phyloP scores from a whole-genome alignment of 2,113 vertebrate species.

The Numida meleagris region DNA sequence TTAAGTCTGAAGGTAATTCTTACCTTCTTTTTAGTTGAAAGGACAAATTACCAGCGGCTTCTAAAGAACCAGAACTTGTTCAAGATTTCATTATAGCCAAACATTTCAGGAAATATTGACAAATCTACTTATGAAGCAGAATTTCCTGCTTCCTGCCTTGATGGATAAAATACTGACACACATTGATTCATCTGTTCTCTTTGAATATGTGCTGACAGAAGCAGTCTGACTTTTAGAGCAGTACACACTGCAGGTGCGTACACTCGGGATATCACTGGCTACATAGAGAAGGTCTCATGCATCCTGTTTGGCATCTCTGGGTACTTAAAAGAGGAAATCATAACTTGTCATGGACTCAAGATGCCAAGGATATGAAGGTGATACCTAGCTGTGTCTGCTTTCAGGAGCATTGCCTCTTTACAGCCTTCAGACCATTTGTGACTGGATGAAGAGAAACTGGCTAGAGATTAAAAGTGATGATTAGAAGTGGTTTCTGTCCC shows the following conservation, averaged over 20 bases:
- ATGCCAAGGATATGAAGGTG: not conserved
- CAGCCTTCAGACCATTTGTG: not conserved
- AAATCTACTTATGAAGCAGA: conserved; percentile 64
- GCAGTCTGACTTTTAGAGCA: conserved; percentile 40
- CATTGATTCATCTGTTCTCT: conserved; percentile 41
- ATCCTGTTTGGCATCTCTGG: conserved; percentile 35
- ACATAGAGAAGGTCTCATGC: conserved; percentile 8
- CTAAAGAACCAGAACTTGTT: conserved; percentile 20
- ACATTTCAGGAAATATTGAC: conserved; percentile 68
- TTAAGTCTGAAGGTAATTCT: not conserved
- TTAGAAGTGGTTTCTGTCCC: not conserved
- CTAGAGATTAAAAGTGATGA: not conserved
- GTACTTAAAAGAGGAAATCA: conserved; percentile 18
- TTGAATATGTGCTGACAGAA: conserved; percentile 66
- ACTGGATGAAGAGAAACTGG: not conserved
- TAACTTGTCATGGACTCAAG: not conserved
- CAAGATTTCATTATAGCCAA: conserved; percentile 25
- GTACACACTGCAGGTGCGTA: conserved; percentile 24
- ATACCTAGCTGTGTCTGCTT: not conserved
- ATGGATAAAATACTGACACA: conserved; percentile 60
- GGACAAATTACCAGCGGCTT: not conserved
- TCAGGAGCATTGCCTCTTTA: not conserved
- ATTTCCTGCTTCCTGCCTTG: conserved; percentile 71
- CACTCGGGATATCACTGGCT: conserved; percentile 24
- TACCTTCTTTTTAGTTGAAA: conserved; percentile 43